Base-by-base conservation (phyloP, 2,797 vertebrate species). In the Oceanodroma leucorhoa region DNA sequence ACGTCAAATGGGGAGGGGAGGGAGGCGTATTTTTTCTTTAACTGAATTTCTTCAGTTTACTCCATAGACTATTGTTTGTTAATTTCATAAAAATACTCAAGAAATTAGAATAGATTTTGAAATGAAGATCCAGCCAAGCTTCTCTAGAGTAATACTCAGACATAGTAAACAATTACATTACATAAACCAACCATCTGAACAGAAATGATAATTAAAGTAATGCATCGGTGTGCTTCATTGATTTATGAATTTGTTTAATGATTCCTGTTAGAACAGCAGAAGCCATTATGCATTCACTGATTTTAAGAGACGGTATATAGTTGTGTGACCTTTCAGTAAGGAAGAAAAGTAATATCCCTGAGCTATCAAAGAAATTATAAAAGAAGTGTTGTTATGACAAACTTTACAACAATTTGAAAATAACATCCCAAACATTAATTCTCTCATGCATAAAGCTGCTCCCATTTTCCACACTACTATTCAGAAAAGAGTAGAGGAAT, bases 201-300 rank as follows among this genome's bases (percentile, higher is more conserved):
- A 98, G 98, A 98, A 99, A 98, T 98, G 92, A 98, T 99, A 99
- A 99, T 99, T 99, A 99, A 98, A 98, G 98, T 98, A 98, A 98
- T 98, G 98, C 98, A 98, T 98, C 97, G 98, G 97, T 98, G 98
- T 98, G 98, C 98, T 98, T 98, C 98, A 98, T 98, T 98, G 99
- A 98, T 98, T 99, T 99, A 99, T 99, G 98, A 98, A 98, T 98
- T 98, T 99, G 98, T 98, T 98, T 98, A 98, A 98, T 96, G 97
- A 98, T 97, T 97, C 96, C 96, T 97, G 90, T 95, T 98, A 88
- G 89, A 97, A 93, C 82, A 96, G 96, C 93, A 97, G 96, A 97
- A 97, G 89, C 96, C 92, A 95, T 98, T 97, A 97, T 69, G 95
- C 91, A 95, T 97, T 97, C 95, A 93, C 96, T 97, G 96, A 95